A percentile compares a stretch with the other conserved stretches of the same genome.
phyloP scores from a whole-genome alignment of 1,140 invertebrate genomes.

The Antheraea mylitta region DNA sequence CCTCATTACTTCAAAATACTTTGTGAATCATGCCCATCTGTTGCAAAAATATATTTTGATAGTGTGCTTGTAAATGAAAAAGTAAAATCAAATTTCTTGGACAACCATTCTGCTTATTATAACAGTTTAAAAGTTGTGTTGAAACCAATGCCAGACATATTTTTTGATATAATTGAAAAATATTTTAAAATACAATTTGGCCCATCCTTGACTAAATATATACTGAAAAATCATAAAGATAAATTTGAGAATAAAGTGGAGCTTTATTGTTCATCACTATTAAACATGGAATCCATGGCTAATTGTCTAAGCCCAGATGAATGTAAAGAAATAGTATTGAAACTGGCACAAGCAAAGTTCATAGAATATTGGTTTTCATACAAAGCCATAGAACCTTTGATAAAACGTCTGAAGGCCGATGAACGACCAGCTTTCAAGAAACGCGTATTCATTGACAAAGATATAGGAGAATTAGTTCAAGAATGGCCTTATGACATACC shows the following conservation, averaged over 20 bases:
- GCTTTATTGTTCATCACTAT: background rate
- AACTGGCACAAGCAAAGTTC: conserved; percentile 1
- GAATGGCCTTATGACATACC: conserved; percentile 41
- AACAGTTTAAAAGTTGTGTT: conserved; percentile 4
- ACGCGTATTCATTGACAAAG: conserved; percentile 45
- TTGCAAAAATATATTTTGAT: conserved; percentile 4
- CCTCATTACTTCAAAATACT: conserved; percentile 40
- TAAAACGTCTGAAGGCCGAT: conserved; percentile 7
- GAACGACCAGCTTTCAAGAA: conserved; percentile 45
- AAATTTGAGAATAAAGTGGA: conserved; percentile 5
- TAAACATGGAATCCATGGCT: conserved; percentile 5
- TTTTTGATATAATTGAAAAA: conserved; percentile 10
- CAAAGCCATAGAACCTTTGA: conserved; percentile 5
- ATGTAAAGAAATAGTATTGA: conserved; percentile 6
- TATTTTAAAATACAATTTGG: conserved; percentile 4
- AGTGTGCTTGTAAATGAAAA: background rate
- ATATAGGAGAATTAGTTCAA: conserved; percentile 30
- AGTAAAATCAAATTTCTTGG: background rate
- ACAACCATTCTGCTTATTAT: background rate
- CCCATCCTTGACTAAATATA: conserved; percentile 9
- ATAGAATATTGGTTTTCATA: background rate
- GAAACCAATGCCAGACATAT: background rate
- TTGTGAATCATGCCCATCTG: conserved; percentile 5
- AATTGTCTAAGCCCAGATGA: conserved; percentile 6
- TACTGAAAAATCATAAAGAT: conserved; percentile 5